A percentile compares a stretch with the other conserved stretches of the same genome.
Evolutionary conservation across 2,888 invertebrate genomes (phyloP).

Genomic region (Eupsilia transversa): DNA sequence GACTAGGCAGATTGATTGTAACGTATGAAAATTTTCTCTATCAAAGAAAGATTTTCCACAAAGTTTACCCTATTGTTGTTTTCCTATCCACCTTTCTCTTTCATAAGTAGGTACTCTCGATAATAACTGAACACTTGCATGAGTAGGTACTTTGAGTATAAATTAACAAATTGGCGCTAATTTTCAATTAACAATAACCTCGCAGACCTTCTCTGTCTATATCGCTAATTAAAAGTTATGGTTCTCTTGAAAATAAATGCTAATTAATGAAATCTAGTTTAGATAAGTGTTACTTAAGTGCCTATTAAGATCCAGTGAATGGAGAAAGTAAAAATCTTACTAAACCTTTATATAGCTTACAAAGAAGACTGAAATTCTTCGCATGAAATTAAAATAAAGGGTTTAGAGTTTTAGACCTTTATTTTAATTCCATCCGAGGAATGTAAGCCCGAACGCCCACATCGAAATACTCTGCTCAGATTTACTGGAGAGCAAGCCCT

Average conservation of each 20-base stretch:
- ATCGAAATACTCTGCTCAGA: background rate
- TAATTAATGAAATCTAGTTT: conserved; percentile 33
- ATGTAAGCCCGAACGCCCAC: background rate
- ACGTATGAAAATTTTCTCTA: background rate
- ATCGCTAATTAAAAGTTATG: conserved; percentile 21
- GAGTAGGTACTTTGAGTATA: background rate
- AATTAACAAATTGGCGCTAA: conserved; percentile 19
- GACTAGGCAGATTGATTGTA: too few species aligned
- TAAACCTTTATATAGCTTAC: background rate
- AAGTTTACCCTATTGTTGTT: background rate
- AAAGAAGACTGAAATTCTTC: conserved; percentile 11
- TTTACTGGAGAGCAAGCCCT: background rate
- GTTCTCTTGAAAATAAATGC: conserved; percentile 17
- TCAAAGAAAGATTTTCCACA: background rate
- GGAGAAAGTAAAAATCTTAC: conserved; percentile 1
- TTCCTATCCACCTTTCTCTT: background rate
- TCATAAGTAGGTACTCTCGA: background rate
- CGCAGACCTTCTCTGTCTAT: conserved; percentile 17
- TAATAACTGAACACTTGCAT: background rate
- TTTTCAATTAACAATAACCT: conserved; percentile 35
- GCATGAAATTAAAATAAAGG: conserved; percentile 1
- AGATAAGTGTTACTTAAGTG: conserved; percentile 12
- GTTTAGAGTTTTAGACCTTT: background rate
- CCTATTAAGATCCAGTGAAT: background rate
- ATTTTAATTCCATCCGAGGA: background rate